phyloP scores from a whole-genome alignment of 2,888 invertebrate genomes.

The Pristionchus entomophagus region DNA sequence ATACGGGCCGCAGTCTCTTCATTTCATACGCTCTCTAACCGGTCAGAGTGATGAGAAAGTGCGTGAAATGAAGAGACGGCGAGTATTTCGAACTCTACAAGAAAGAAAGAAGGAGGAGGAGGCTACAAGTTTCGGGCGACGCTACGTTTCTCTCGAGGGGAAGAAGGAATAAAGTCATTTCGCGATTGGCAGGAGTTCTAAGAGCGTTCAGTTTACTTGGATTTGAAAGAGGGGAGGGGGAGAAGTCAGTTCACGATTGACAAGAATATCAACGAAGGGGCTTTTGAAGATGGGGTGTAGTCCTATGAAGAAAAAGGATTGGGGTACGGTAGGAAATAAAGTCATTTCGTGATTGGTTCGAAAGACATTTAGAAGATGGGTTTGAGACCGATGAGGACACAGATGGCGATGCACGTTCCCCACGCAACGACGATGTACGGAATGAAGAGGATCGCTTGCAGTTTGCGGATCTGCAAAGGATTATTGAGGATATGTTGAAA shows the following conservation, averaged over 20 bases:
- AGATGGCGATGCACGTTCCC: slow-evolving; percentile 56
- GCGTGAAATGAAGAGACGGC: too few species aligned
- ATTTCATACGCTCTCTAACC: too few species aligned
- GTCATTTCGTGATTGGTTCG: too few species aligned
- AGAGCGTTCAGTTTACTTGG: neutral
- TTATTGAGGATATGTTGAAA: too few species aligned
- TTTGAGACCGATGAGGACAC: slow-evolving; percentile 57
- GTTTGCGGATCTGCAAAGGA: slow-evolving; percentile 52
- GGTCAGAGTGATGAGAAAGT: too few species aligned
- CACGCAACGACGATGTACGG: slow-evolving; percentile 53
- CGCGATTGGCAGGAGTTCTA: neutral
- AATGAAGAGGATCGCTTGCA: slow-evolving; percentile 53
- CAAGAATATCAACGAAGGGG: neutral
- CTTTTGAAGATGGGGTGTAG: neutral
- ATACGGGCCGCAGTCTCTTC: too few species aligned
- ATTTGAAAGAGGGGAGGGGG: too few species aligned
- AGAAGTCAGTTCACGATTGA: too few species aligned
- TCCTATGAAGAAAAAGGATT: neutral
- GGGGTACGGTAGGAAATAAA: too few species aligned
- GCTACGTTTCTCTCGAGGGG: neutral
- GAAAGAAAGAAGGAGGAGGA: too few species aligned
- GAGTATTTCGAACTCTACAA: too few species aligned
- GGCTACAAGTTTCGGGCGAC: neutral
- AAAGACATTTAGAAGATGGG: neutral
- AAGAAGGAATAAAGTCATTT: neutral